Base-by-base conservation (phyloP, 2,797 vertebrate species). In the Falco peregrinus region DNA sequence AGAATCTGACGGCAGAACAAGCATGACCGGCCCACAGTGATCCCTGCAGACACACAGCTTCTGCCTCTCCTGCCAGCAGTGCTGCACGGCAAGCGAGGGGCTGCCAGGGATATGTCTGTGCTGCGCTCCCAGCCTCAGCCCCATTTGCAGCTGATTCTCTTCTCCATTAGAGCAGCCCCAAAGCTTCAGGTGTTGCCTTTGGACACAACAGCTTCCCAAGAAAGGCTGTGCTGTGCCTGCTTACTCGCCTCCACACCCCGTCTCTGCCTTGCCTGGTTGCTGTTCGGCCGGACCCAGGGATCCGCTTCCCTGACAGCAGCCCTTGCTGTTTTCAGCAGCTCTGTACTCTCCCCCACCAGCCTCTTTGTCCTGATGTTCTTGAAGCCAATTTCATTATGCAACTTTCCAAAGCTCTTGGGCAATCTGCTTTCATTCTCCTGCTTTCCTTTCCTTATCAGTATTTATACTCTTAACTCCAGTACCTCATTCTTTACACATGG, bases 401-500 rank as follows among this genome's bases (percentile, higher is more conserved):
- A 74, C 88, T 93, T 93, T 64, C 68, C 41, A 85, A 85, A 93
- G 73, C 76, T 90, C 64, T 83, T 81, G 57, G 85, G 64, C 84
- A 95, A 87, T 96, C 90, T 90, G 91, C 77, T 97, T 97, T 96
- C 81, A 82, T 93, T 86, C 94, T 83, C 67, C 31, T 18, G 28
- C 92, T 95, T 95, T 75, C 68, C 37, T 61, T 78, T 79, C 89
- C 71, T 94, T 91, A 95, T 90, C 82, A 73, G 73, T 95, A 96
- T 88, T 93, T 95, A 95, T 92, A 84, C 89, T 80, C 89, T 95
- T 92, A 94, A 90, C 82, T 96, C 77, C 89, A 83, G 76, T 79
- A 89, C 81, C 84, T 92, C 48, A 89, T 87, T 96, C 95, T 95
- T 91, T 94, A 81, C 81, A 88, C 87, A 75, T 80, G 94, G 51